phyloP scores from a whole-genome alignment of 1,140 invertebrate species.

The Panagrolaimus sp. region DNA sequence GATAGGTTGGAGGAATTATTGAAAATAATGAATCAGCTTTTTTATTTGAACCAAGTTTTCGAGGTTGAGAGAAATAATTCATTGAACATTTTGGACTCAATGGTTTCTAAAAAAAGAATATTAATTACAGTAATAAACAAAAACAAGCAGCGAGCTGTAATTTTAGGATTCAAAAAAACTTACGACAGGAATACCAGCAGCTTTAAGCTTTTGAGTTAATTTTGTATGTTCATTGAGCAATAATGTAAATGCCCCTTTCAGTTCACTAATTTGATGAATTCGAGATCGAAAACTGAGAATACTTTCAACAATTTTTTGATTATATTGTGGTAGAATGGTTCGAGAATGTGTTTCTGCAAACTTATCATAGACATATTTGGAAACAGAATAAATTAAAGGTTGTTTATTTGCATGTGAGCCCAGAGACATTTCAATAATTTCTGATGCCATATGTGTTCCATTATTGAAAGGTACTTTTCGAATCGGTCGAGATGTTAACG shows the following conservation, averaged over 20 bases:
- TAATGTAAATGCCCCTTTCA: background rate
- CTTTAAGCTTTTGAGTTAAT: background rate
- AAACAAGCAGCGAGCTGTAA: too few relatives aligned
- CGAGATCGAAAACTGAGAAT: background rate
- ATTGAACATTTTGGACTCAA: background rate
- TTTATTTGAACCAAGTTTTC: background rate
- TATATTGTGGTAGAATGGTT: background rate
- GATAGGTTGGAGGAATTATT: constrained; percentile 6
- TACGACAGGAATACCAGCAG: background rate
- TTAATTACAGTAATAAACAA: too few relatives aligned
- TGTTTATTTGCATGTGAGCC: background rate
- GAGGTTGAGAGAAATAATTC: background rate
- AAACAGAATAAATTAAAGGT: constrained; percentile 1
- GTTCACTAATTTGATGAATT: constrained; percentile 1
- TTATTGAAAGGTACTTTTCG: background rate
- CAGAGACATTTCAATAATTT: background rate
- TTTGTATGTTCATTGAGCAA: background rate
- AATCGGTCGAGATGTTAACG: background rate
- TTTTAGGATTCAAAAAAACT: too few relatives aligned
- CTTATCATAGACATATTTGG: background rate
- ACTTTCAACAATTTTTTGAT: background rate
- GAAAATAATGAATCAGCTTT: background rate
- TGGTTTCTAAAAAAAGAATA: background rate
- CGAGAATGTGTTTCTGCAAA: background rate
- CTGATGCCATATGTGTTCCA: background rate